phyloP scores from a whole-genome alignment of 2,797 vertebrate species.

The Eupleurogrammus muticus region DNA sequence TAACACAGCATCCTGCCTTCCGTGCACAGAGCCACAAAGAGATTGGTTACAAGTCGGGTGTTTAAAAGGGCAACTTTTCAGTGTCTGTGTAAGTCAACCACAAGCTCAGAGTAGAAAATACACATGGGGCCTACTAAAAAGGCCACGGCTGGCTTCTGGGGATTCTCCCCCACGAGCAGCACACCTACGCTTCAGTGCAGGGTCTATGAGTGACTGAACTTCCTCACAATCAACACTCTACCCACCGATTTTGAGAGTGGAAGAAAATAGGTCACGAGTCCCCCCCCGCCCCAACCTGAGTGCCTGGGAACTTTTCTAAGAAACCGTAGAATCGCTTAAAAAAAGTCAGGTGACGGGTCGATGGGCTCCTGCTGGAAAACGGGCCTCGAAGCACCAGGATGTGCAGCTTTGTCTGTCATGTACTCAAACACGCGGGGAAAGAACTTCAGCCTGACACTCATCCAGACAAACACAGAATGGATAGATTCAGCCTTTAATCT shows the following conservation, averaged over 20 bases:
- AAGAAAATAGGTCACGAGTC: constrained; percentile 81
- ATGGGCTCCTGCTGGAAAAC: constrained; percentile 63
- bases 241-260: constrained; percentile 74
- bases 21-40: constrained; percentile 14
- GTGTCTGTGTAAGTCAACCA: constrained; percentile 36
- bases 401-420: constrained; percentile 32
- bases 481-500: constrained; percentile 82
- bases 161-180: constrained; percentile 73
- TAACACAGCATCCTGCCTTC: constrained; percentile 18
- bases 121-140: constrained; percentile 56
- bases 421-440: constrained; percentile 38
- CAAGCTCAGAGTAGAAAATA: constrained; percentile 49
- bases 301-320: constrained; percentile 72
- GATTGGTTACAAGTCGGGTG: constrained; percentile 40
- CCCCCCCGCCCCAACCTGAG: constrained; percentile 66
- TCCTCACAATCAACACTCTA: constrained; percentile 54
- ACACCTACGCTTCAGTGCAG: constrained; percentile 63
- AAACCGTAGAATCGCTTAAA: constrained; percentile 52
- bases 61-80: constrained; percentile 57
- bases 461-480: constrained; percentile 72
- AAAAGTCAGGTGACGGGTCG: constrained; percentile 55
- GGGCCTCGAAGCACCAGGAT: constrained; percentile 58
- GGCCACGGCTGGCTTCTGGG: constrained; percentile 68
- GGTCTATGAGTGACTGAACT: constrained; percentile 72
- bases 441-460: constrained; percentile 63